A percentile compares a stretch with the other conserved stretches of the same genome.
These are phyloP conservation scores for Peromyscus nudipes DNA, from an alignment of 2,797 vertebrate genomes.

Conservation along the genomic window DNA sequence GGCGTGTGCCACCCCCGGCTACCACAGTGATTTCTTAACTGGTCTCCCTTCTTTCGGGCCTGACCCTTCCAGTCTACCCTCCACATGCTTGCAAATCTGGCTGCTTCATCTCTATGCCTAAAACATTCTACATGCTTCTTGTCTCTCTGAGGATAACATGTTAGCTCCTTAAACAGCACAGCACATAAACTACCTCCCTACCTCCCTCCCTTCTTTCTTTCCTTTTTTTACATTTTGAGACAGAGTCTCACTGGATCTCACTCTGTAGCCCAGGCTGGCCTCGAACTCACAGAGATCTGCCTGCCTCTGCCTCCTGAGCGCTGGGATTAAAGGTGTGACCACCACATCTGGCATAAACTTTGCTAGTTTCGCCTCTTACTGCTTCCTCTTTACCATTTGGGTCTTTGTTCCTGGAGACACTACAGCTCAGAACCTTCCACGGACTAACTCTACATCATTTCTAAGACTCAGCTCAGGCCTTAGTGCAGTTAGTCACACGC, in stretches of 20 bases:
- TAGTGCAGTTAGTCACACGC: neutral
- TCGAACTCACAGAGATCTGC: neutral
- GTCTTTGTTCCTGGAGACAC: neutral
- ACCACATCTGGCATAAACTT: neutral
- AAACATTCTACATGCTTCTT: neutral
- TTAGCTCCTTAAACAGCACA: neutral
- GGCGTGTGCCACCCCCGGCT: too few species aligned
- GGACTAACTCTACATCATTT: neutral
- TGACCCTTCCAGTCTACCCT: neutral
- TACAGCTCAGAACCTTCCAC: neutral
- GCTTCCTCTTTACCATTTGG: neutral
- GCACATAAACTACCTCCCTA: neutral
- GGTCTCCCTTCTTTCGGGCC: neutral
- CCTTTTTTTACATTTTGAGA: neutral
- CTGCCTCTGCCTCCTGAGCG: neutral
- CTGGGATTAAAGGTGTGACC: neutral
- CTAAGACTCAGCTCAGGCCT: neutral
- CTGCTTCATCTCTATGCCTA: neutral
- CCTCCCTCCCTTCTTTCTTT: too few species aligned
- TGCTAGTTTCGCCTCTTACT: neutral
- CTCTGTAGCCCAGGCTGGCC: neutral
- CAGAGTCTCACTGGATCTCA: neutral
- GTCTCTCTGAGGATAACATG: neutral
- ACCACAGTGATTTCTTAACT: neutral
- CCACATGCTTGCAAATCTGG: neutral